Evolutionary conservation across 1,140 invertebrate genomes (phyloP).

Genomic region (Drosophila tsacasi): DNA sequence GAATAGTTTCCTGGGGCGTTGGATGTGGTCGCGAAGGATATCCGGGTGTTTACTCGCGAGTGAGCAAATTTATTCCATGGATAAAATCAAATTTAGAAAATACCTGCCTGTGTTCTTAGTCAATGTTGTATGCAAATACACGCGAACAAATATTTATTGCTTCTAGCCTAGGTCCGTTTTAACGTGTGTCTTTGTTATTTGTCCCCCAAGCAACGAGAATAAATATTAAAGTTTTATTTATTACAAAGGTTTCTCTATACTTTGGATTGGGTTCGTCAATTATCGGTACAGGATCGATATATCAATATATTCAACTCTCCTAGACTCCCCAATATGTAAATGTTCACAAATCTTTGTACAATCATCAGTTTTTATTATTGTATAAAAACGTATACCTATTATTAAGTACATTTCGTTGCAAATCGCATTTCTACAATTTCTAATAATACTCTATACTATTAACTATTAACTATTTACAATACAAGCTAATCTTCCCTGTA

Average conservation of each 20-base stretch:
- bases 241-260: neutral
- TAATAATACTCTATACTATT: slow-evolving; percentile 13
- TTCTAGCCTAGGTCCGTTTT: slow-evolving; percentile 27
- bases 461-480: neutral
- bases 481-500: slow-evolving; percentile 22
- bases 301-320: neutral
- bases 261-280: neutral
- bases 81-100: slow-evolving; percentile 84
- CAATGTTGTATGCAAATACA: slow-evolving; percentile 33
- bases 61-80: slow-evolving; percentile 85
- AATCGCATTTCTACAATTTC: slow-evolving; percentile 3
- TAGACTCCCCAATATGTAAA: neutral
- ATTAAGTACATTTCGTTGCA: slow-evolving; percentile 16
- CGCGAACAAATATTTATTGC: slow-evolving; percentile 40
- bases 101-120: slow-evolving; percentile 83
- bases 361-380: slow-evolving; percentile 5
- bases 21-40: slow-evolving; percentile 89
- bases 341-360: slow-evolving; percentile 2
- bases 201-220: slow-evolving; percentile 18
- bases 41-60: slow-evolving; percentile 84
- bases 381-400: slow-evolving; percentile 19
- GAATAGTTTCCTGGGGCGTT: slow-evolving; percentile 89
- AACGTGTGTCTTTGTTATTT: slow-evolving; percentile 35
- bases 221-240: slow-evolving; percentile 30
- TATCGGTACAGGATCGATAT: neutral